Evolutionary conservation across 2,797 vertebrate genomes (phyloP).

Genomic region (Loriculus beryllinus): DNA sequence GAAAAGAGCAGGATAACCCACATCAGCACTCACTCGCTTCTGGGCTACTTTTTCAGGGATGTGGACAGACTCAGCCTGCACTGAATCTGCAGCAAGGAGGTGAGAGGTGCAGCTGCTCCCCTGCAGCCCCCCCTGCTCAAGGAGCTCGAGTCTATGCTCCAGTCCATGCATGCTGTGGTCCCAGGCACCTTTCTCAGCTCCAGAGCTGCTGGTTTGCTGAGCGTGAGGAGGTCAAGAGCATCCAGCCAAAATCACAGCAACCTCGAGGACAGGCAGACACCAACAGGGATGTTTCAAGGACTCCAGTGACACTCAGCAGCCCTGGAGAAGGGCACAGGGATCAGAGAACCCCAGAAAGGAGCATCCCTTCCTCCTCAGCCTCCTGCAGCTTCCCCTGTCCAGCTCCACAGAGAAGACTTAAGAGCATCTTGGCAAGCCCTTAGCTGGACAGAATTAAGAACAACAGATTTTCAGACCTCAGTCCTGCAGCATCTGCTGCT

Average conservation of each 20-base stretch:
- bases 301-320: background rate
- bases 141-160: background rate
- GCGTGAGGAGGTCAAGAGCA: background rate
- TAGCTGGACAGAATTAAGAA: background rate
- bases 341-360: background rate
- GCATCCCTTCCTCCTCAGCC: background rate
- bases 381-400: background rate
- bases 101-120: background rate
- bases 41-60: background rate
- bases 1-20: slow-evolving; percentile 22
- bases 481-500: background rate
- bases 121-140: background rate
- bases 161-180: background rate
- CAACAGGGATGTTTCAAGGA: background rate
- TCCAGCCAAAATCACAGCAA: background rate
- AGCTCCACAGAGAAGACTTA: background rate
- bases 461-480: background rate
- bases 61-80: background rate
- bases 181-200: background rate
- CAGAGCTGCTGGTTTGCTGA: background rate
- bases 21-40: background rate
- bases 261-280: rapidly evolving
- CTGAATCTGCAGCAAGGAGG: rapidly evolving
- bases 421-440: background rate
- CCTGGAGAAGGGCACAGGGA: background rate